Base-by-base conservation (phyloP, 1,140 invertebrate species). In the Panonychus citri region DNA sequence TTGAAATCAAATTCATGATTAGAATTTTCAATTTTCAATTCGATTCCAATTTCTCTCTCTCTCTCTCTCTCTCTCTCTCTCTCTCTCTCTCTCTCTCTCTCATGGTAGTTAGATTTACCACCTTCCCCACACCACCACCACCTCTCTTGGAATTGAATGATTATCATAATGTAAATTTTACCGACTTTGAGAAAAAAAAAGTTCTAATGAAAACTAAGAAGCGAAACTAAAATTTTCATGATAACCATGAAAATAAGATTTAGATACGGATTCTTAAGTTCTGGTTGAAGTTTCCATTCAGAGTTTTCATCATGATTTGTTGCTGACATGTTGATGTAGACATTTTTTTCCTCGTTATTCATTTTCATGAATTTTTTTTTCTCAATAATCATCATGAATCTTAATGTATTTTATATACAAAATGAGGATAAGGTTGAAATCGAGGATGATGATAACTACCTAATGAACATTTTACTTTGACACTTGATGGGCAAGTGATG, bases 51-150 rank as follows among this genome's bases (percentile, higher is more conserved):
- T 17, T 17, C 39, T 40, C 19, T 40, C 39, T 40, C 39, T 40
- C 39, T 40, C 39, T 40, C 7, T 54, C n/a, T 40, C 53, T 54
- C n/a, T 54, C 30, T 42, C 53, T 54, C 53, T 54, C 53, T 42
- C 53, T 54, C 53, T 54, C 53, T 42, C 4, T 43, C 53, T 54
- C 21, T 54, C 30, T 54, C 53, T 43, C 40, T 43, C 21, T 54
- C 21, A 28, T 37, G 19, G n/a, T 34, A 26, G 17, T 21, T 34
- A 40, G 19, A 40, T 40, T 40, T n/a, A 40, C 7, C 19, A 17
- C 19, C 39, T 40, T 40, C 13, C 19, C 39, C 19, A 40, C 2
- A 40, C 13, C 19, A 13, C 13, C 39, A 40, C 13, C 13, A 17
- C 13, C 39, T n/a, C 19, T 40, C 13, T 17, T 40, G 13, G 19